Base-by-base conservation (phyloP, 2,888 invertebrate species). In the Celastrina argiolus region DNA sequence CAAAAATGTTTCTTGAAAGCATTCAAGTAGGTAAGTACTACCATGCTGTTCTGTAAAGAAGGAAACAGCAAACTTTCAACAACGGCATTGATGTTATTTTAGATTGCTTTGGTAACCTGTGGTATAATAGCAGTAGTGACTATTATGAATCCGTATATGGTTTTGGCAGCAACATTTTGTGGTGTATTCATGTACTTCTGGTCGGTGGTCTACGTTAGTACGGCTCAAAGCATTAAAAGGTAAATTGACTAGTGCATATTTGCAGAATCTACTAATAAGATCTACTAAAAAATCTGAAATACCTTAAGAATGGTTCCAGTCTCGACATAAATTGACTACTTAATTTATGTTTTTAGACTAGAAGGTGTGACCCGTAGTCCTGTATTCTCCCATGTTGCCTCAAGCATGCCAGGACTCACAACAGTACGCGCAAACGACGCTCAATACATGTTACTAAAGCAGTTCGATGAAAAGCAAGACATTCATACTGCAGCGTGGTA, bases 331-430 rank as follows among this genome's bases (percentile, higher is more conserved):
- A 14, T 14, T 56, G 26, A 14, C 3, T 56, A 22, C 5, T 3
- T 56, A 12, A 22, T 7, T 18, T 22, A 26, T 39, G 14, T 61
- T 36, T 45, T 42, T 72, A 90, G 90, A 70, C 78, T 90, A 71
- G 90, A 90, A 70, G 88, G 88, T 34, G 78, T 91, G 91, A 94
- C 94, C 5, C 92, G 95, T 70, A 96, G 96, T 75, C 97, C 97
- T 0, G 94, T 97, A 12, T 96, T 96, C 82, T 95, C 96, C 0
- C 96, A 97, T 80, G 93, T 97, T 65, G 94, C 94, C 59, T 94
- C 96, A n/a, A 94, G 95, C 0, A 88, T 97, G 77, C 91, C 94
- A 70, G 97, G 97, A 0, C 85, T 97, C 36, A 90, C 93, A 26
- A 96, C 96, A 2, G 95, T 97, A 68, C 91, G 97, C 71, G 94